Base-by-base conservation (phyloP, 2,888 invertebrate genomes). In the Holacanthella duospinosa region DNA sequence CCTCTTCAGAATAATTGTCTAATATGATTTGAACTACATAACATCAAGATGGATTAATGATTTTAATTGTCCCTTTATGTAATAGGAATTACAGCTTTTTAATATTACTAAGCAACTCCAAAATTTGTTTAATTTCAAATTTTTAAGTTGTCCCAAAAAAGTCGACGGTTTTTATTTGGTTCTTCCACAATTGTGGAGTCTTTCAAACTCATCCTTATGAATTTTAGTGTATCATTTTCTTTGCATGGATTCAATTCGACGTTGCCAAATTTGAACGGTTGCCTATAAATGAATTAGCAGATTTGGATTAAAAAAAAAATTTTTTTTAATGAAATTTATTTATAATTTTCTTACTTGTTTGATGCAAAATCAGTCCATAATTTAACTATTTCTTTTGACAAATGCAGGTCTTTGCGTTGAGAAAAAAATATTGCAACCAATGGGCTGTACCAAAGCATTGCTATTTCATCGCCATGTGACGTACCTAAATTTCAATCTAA, bases 391-490 rank as follows among this genome's bases (percentile, higher is more conserved):
- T 66, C 62, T 2, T 56, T 61, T 0, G 66, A 66, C 2, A 66
- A 58, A 12, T 59, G 29, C 12, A 62, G 44, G 26, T 61, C 62
- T 19, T 60, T 64, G 48, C 21, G 55, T 29, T 48, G 19, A n/a
- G 48, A 48, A 21, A 48, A 48, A 21, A 60, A 64, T 25, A 55
- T 60, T 21, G 62, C 59, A 27, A 60, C 55, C 19, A 59, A 48
- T 60, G 59, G 59, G 16, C 62, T 61, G 25, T 64, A 60, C 27
- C 62, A 66, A 12, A 62, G 27, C 3, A 66, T 48, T 0, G 56
- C 55, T 6, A 66, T 43, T 26, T 66, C 66, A 53, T 66, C 66
- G 12, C 62, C 66, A 24, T 66, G 66, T 2, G 64, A 58, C 1
- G 60, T 61, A 27, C 66, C 66, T 62, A 57, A 59, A 28, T 2